Base-by-base conservation (phyloP, 2,113 vertebrate genomes). In the Leucosticte australis region DNA sequence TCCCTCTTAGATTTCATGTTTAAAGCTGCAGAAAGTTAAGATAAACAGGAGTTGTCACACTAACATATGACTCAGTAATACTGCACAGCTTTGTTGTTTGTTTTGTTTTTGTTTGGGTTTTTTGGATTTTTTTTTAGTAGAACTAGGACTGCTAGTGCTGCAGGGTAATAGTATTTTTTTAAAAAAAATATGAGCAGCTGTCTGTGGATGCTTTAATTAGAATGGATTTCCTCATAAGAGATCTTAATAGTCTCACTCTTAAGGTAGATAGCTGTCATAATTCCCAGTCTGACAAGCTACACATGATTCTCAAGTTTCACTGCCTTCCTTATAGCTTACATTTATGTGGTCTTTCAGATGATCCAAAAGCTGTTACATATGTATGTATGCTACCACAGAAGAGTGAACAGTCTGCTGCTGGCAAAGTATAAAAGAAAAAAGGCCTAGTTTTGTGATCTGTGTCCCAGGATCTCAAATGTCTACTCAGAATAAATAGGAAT, bases 1-100 rank as follows among this genome's bases (percentile, higher is more conserved):
- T 90, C 95, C 88, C 89, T 77, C 88, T 94, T 94, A 93, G 93
- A 95, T 95, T 90, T 78, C 55, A 22, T 87, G 73, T 95, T 95
- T 93, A 95, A 95, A 94, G 73, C 71, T 81, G 55, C 92, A 91
- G 74, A 95, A 95, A 69, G 60, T 89, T 85, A 95, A 96, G 90
- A 93, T 92, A 93, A 95, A 95, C 96, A 96, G 67, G 71, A 94
- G 84, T 30, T 92, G 84, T 95, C 93, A 87, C 77, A 94, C 70
- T 96, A 94, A 89, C 57, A 65, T 70, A 83, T 90, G 86, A 90
- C 76, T 94, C 87, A 95, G 59, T 79, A 82, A 85, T 87, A 89
- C 73, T 69, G 31, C 31, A 78, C 64, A 88, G 42, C 30, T 67
- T 62, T 90, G 65, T 85, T 83, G 41, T 53, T 82, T 75, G 70